A percentile compares a stretch with the other conserved stretches of the same genome.
Conservation (phyloP, 92 coral and sea anemone genomes). For the Porites lobata region DNA sequence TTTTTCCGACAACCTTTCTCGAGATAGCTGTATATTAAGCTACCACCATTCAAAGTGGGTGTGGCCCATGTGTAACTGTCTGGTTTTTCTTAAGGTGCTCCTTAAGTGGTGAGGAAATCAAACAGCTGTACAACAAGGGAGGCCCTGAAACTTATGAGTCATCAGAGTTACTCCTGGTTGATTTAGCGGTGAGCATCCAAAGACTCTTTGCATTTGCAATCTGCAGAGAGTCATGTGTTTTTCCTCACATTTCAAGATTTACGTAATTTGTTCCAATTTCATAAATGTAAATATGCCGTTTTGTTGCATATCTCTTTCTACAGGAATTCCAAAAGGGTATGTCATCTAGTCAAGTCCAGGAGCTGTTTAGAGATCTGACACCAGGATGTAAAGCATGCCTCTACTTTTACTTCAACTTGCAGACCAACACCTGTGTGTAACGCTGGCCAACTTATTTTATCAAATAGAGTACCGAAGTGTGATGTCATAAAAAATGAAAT, state of each 20-base stretch:
- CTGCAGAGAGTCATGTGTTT: too few relatives aligned
- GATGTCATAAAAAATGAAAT: too few relatives aligned
- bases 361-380: constrained; percentile 67
- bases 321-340: constrained; percentile 66
- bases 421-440: constrained; percentile 16
- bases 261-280: too few relatives aligned
- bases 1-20: too few relatives aligned
- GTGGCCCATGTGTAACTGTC: too few relatives aligned
- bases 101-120: constrained; percentile 82
- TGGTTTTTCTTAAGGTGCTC: not conserved
- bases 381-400: constrained; percentile 76
- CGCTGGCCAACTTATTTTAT: not conserved
- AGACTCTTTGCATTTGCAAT: too few relatives aligned
- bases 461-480: too few relatives aligned
- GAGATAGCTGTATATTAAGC: too few relatives aligned
- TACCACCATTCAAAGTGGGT: too few relatives aligned
- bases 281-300: too few relatives aligned
- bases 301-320: not conserved
- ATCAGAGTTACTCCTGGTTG: constrained; percentile 78
- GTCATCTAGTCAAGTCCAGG: constrained; percentile 65
- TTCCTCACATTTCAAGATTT: too few relatives aligned
- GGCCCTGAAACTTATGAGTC: constrained; percentile 98
- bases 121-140: constrained; percentile 75
- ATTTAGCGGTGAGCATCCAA: constrained; percentile 63
- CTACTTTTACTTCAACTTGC: constrained; percentile 60